Evolutionary conservation across 35 echinoderm and acorn worm species (phyloP).

Genomic region (Lytechinus pictus): DNA sequence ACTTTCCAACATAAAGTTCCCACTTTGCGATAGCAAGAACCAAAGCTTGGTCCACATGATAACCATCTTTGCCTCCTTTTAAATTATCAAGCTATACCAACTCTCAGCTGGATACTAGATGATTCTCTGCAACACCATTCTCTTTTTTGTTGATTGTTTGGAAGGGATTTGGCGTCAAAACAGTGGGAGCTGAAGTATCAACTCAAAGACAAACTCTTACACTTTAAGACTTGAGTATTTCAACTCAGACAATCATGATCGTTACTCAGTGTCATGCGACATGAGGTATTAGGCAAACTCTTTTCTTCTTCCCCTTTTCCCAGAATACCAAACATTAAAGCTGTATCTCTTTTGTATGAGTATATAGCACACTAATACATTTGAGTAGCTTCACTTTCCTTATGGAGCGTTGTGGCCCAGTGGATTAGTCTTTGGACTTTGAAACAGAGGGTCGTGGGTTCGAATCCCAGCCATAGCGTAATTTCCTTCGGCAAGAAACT

Average conservation of each 20-base stretch:
- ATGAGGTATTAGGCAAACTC: neutral
- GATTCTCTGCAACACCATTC: neutral
- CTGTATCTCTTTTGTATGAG: too few relatives aligned
- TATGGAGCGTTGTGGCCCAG: too few relatives aligned
- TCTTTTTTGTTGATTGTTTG: neutral
- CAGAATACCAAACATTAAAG: too few relatives aligned
- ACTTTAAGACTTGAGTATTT: neutral
- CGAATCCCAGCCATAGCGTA: too few relatives aligned
- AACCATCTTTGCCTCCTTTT: neutral
- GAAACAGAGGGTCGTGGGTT: too few relatives aligned
- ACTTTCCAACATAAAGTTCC: neutral
- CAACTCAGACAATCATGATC: neutral
- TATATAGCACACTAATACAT: too few relatives aligned
- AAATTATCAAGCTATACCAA: neutral
- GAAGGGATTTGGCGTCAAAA: constrained; percentile 17
- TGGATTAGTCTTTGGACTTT: too few relatives aligned
- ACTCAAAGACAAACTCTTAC: neutral
- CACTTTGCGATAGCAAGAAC: neutral
- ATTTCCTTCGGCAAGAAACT: too few relatives aligned
- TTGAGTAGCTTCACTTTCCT: too few relatives aligned
- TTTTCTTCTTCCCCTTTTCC: neutral
- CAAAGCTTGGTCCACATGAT: neutral
- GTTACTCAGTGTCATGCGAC: too few relatives aligned
- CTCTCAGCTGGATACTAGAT: neutral
- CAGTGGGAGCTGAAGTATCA: neutral